Base-by-base conservation (phyloP, 2,113 vertebrate genomes). In the Melanotaenia duboulayi region DNA sequence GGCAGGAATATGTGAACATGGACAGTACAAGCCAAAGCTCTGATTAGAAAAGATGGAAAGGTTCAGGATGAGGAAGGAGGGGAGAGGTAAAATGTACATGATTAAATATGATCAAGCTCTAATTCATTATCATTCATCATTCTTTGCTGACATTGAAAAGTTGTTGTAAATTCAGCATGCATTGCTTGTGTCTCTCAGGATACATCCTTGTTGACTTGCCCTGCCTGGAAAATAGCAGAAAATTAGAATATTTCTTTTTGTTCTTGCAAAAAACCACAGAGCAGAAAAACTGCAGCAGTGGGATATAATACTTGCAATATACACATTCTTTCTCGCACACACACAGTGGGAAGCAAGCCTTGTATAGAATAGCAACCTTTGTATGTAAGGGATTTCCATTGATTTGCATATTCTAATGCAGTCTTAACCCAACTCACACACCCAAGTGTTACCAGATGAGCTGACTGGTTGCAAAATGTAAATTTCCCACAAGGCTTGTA, bases 41-140 rank as follows among this genome's bases (percentile, higher is more conserved):
- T 82, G 84, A 89, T 90, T 83, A 87, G 75, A 65, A 73, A 74
- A 59, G 57, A 84, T 67, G 71, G 40, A 74, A 78, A 67, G 65
- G 65, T 67, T 65, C 46, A 22, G 46, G 44, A 74, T 56, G 50
- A 37, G 19, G 49, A 42, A 14, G 32, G 16, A 12, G 3, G 37
- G 2, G 16, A 22, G 13, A 54, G 25, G 19, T 25, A 6, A 51
- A 22, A 46, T 11, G 12, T 12, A 11, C 7, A 2, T 24, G 25
- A 54, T 57, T 65, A 24, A 17, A 20, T 12, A 19, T 54, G 49
- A 51, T 64, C 56, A 39, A 48, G 17, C 19, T 13, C 22, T 74
- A 49, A 74, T 71, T 68, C 37, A 40, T 32, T 37, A 51, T 69
- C 52, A 59, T 58, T 80, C 40, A 46, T 56, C 12, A 44, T 35